phyloP scores from a whole-genome alignment of 2,797 vertebrate genomes.

The Coilia nasus region DNA sequence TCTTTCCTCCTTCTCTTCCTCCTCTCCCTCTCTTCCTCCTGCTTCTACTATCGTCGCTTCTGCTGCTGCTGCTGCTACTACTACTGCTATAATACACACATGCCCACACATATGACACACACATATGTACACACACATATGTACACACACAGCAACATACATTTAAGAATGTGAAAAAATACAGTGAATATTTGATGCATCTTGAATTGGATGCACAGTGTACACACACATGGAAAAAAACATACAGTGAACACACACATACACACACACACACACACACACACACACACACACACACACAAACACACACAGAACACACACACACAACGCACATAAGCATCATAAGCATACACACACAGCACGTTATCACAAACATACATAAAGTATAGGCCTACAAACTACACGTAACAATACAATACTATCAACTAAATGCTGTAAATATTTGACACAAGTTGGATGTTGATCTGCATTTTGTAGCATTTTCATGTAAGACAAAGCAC shows the following conservation, averaged over 20 bases:
- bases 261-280: not conserved
- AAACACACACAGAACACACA: not conserved
- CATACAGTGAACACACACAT: not conserved
- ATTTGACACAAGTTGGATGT: not conserved
- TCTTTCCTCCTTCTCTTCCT: too few species aligned
- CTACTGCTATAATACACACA: not conserved
- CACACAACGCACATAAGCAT: not conserved
- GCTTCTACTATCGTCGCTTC: not conserved
- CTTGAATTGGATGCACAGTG: too few species aligned
- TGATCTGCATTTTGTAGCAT: not conserved
- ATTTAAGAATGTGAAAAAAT: too few species aligned
- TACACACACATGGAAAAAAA: too few species aligned
- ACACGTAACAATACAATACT: not conserved
- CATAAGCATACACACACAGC: not conserved
- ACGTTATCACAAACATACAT: not conserved
- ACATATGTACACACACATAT: not conserved
- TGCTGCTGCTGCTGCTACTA: not conserved
- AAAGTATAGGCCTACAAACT: not conserved
- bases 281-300: conserved; percentile 3
- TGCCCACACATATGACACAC: not conserved
- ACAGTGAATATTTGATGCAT: too few species aligned
- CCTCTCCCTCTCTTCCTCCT: too few species aligned
- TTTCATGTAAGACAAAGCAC: not conserved
- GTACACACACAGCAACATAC: too few species aligned
- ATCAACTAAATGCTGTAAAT: not conserved